These are phyloP conservation scores for Diacarnus erythraeanus DNA, from an alignment of 37 sponge, comb jelly and placozoan species.

Conservation along the genomic window DNA sequence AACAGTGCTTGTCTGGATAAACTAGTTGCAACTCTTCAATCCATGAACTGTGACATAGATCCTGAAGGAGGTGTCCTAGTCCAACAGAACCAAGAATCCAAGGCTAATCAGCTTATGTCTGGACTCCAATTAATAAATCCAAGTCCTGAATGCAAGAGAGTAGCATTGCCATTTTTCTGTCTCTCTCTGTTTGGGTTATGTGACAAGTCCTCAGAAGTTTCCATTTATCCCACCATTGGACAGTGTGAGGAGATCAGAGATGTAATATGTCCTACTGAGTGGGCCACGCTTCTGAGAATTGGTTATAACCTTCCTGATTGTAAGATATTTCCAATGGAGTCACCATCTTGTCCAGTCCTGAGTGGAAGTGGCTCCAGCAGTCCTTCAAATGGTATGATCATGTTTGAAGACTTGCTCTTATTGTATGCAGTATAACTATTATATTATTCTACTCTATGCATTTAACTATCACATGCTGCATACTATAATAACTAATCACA, in stretches of 20 bases:
- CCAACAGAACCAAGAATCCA: not conserved
- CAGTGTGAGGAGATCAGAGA: slow-evolving; percentile 22
- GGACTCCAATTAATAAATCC: not conserved
- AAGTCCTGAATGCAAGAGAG: slow-evolving; percentile 11
- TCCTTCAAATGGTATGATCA: too few species aligned
- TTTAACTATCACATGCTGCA: too few species aligned
- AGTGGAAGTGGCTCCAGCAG: not conserved
- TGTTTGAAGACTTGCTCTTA: too few species aligned
- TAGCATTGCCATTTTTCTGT: slow-evolving; percentile 12
- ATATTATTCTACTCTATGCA: too few species aligned
- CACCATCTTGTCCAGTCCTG: not conserved
- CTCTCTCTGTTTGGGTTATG: slow-evolving; percentile 22
- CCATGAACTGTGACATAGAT: too few species aligned
- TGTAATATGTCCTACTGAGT: not conserved
- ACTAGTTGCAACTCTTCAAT: too few species aligned
- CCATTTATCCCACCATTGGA: not conserved
- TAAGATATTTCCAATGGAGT: not conserved
- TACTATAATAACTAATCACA: too few species aligned
- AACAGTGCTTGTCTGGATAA: too few species aligned
- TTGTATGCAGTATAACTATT: too few species aligned
- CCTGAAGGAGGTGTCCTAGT: not conserved
- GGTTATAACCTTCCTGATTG: slow-evolving; percentile 3
- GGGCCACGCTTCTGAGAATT: not conserved
- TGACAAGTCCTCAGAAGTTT: not conserved
- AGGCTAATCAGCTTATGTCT: not conserved